Evolutionary conservation across 37 sponge, comb jelly and placozoan species (phyloP), one percentile per base, ranked within the genome.

Genomic region (Crambe crambe): DNA sequence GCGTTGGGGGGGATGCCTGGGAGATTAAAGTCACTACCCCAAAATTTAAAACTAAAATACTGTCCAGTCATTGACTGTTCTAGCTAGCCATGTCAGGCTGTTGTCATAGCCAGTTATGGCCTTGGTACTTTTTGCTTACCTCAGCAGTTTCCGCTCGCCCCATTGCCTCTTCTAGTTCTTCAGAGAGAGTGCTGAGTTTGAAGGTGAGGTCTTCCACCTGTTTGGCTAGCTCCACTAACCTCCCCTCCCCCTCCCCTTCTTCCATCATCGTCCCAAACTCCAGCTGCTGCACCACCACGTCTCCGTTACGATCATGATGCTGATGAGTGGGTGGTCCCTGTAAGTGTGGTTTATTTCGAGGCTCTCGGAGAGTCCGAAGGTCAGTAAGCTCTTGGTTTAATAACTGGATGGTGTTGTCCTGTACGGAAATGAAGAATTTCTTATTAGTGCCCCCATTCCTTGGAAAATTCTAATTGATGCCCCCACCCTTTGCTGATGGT

Each of bases 181-280:
- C 74, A 32, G 59, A 41, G 9, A 36, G 30, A 29, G 43, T 39
- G 44, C n/a, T 42, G 54, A 62, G 73, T 40, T 82, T 73, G 44
- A 38, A 82, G 34, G 36, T 62, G 37, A 82, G 54, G 51, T 82
- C 82, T 40, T 82, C 82, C 61, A 59, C 72, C 32, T 73, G 73
- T 23, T 47, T 44, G 12, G 74, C 62, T 25, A 82, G 73, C 66
- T 82, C 73, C 73, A 82, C 74, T 1, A 82, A 34, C 30, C 82
- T 72, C 31, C n/a, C 12, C 22, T 43, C 82, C 21, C 56, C 57
- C 68, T 37, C 79, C 15, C 56, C 79, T 6, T 54, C 56, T 1
- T 12, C 63, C 27, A n/a, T 38, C 29, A 20, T 35, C 29, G 34
- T 44, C n/a, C n/a, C n/a, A 34, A 67, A 79, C 18, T 63, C 25